These are phyloP conservation scores for Meloe dianella DNA, from an alignment of 2,888 invertebrate species.

Conservation along the genomic window DNA sequence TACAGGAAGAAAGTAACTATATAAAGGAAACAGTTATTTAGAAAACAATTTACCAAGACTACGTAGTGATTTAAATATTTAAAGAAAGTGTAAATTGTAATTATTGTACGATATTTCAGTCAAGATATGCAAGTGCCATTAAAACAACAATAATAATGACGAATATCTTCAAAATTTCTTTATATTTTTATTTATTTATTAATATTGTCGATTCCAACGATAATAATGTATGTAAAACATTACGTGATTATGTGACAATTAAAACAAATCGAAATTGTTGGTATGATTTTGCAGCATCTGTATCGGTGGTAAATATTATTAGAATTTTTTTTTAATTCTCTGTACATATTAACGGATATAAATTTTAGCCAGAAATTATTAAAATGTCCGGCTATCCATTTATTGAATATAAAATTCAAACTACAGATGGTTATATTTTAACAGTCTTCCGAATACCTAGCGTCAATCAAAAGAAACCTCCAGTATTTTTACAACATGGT, in stretches of 20 bases:
- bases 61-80: not conserved
- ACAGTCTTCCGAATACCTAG: slow-evolving; percentile 49
- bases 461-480: slow-evolving; percentile 42
- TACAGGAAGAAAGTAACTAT: not conserved
- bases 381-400: slow-evolving; percentile 47
- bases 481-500: slow-evolving; percentile 54
- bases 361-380: slow-evolving; percentile 53
- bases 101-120: slow-evolving; percentile 22
- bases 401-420: slow-evolving; percentile 50
- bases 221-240: slow-evolving; percentile 55
- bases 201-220: slow-evolving; percentile 20
- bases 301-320: slow-evolving; percentile 50
- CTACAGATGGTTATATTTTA: slow-evolving; percentile 50
- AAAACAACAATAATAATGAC: slow-evolving; percentile 9
- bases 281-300: slow-evolving; percentile 53
- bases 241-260: slow-evolving; percentile 52
- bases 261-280: slow-evolving; percentile 53
- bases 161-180: not conserved
- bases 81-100: slow-evolving; percentile 8
- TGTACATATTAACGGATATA: not conserved
- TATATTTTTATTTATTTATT: slow-evolving; percentile 1
- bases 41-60: not conserved
- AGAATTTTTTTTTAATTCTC: slow-evolving; percentile 5
- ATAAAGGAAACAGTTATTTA: slow-evolving; percentile 4
- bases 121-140: slow-evolving; percentile 27